These are phyloP conservation scores for Dasypogon diadema DNA, from an alignment of 2,888 invertebrate species.

Conservation along the genomic window DNA sequence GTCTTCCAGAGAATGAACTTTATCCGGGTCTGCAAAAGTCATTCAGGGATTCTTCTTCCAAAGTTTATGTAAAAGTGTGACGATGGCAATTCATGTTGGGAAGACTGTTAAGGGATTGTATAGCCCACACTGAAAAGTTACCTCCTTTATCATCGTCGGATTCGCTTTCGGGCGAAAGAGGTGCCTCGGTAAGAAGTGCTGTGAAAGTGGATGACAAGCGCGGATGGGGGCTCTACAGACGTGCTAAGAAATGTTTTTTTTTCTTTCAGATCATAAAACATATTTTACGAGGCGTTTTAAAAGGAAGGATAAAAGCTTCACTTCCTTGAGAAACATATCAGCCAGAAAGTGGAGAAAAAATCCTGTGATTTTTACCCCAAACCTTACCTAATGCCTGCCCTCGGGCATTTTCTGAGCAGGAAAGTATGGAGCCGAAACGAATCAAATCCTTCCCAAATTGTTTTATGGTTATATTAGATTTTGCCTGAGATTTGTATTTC, in stretches of 20 bases:
- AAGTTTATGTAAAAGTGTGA: slow-evolving; percentile 47
- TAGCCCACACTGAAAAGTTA: slow-evolving; percentile 37
- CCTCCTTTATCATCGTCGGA: slow-evolving; percentile 38
- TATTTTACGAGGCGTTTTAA: slow-evolving; percentile 43
- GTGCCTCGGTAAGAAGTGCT: not conserved
- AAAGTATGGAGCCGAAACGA: slow-evolving; percentile 42
- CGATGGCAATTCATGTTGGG: slow-evolving; percentile 38
- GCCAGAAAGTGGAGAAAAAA: slow-evolving; percentile 13
- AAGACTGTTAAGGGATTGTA: slow-evolving; percentile 33
- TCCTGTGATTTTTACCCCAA: slow-evolving; percentile 13
- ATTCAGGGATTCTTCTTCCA: slow-evolving; percentile 39
- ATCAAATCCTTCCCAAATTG: slow-evolving; percentile 44
- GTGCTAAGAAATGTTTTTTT: slow-evolving; percentile 27
- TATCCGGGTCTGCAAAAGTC: slow-evolving; percentile 39
- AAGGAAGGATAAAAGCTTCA: slow-evolving; percentile 27
- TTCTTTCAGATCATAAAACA: slow-evolving; percentile 31
- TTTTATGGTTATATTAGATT: slow-evolving; percentile 47
- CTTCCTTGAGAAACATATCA: not conserved
- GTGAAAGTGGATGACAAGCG: slow-evolving; percentile 37
- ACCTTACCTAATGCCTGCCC: slow-evolving; percentile 13
- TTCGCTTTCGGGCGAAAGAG: not conserved
- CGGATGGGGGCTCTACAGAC: slow-evolving; percentile 22
- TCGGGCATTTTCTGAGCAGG: not conserved
- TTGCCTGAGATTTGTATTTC: slow-evolving; percentile 34
- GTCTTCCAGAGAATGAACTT: slow-evolving; percentile 34